Evolutionary conservation across 2,797 vertebrate species (phyloP).

Genomic region (Corythornis leucogaster): DNA sequence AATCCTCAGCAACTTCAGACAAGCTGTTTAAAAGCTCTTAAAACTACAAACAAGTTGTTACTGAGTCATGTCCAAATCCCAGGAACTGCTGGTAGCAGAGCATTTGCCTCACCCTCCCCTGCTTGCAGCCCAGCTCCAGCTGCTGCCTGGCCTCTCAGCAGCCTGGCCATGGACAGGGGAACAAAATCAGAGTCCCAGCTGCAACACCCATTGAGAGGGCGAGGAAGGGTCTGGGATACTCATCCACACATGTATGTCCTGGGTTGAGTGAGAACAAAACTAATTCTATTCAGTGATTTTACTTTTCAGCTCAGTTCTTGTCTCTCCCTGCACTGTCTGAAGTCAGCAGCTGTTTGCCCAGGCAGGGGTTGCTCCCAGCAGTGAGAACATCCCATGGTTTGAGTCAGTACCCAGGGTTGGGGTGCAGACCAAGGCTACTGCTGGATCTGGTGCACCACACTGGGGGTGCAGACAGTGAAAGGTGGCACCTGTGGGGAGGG

Average conservation of each 20-base stretch:
- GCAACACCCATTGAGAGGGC: rapidly evolving
- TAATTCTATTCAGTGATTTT: no score
- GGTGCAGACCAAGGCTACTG: no score
- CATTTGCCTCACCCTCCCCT: rapidly evolving
- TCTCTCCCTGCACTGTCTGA: no score
- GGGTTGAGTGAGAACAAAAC: no score
- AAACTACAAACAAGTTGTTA: neutral
- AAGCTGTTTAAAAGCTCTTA: neutral
- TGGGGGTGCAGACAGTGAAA: no score
- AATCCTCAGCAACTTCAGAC: neutral
- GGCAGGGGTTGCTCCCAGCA: no score
- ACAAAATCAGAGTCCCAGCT: neutral
- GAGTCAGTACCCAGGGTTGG: no score
- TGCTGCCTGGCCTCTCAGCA: neutral
- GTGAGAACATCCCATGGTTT: no score
- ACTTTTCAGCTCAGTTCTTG: no score
- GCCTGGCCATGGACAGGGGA: rapidly evolving
- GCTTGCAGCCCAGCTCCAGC: neutral
- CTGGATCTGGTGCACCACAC: no score
- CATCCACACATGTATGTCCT: rapidly evolving
- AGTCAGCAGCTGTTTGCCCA: no score
- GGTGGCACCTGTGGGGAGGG: no score
- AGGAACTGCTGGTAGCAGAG: neutral
- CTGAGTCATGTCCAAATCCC: neutral
- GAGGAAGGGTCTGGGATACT: neutral